Conservation (phyloP, 2,888 invertebrate genomes). For the Desoria tigrina region DNA sequence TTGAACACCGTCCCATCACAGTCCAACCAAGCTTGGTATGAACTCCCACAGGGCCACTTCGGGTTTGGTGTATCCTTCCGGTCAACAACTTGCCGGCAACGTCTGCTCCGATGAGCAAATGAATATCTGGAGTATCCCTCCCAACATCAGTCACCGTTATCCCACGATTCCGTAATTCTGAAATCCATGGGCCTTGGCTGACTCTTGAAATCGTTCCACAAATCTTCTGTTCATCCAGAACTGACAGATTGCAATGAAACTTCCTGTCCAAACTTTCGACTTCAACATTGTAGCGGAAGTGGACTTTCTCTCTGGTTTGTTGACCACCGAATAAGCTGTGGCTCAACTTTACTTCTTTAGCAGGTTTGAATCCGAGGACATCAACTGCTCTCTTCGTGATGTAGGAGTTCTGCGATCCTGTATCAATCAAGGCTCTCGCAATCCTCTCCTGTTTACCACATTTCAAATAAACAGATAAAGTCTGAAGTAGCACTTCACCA, state of each 20-base stretch:
- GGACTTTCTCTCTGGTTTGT: background rate
- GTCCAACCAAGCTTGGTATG: constrained; percentile 32
- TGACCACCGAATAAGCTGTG: constrained; percentile 19
- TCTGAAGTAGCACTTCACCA: constrained; percentile 14
- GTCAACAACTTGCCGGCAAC: constrained; percentile 11
- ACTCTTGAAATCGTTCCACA: constrained; percentile 6
- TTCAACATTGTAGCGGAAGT: background rate
- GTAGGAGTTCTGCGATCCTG: constrained; percentile 21
- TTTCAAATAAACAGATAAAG: background rate
- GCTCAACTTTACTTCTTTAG: background rate
- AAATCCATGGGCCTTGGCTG: background rate
- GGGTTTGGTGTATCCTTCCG: background rate
- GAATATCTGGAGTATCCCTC: constrained; percentile 7
- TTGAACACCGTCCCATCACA: constrained; percentile 18
- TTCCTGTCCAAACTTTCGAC: background rate
- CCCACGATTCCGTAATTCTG: background rate
- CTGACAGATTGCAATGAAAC: background rate
- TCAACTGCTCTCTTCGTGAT: constrained; percentile 1
- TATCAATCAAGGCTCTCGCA: constrained; percentile 9
- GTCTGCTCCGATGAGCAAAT: constrained; percentile 27
- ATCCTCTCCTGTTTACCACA: background rate
- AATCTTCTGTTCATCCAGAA: constrained; percentile 12
- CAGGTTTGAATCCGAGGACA: background rate
- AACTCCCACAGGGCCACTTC: constrained; percentile 16
- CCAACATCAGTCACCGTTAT: constrained; percentile 4